phyloP scores from a whole-genome alignment of 2,113 vertebrate species.

The Sclerurus mexicanus region DNA sequence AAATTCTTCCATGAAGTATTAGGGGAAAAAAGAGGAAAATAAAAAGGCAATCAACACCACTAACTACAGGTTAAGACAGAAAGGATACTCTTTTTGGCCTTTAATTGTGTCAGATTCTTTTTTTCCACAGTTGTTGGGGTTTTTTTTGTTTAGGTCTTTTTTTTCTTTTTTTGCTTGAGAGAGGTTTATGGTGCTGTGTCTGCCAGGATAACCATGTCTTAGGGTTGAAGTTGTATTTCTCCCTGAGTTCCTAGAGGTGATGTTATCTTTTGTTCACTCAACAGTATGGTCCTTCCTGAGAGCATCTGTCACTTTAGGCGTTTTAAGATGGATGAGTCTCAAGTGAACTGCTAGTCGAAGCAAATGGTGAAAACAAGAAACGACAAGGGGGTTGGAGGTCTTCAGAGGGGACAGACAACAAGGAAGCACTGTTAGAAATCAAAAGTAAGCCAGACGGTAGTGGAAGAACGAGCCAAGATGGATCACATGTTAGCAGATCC shows the following conservation, averaged over 20 bases:
- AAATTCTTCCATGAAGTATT: neutral
- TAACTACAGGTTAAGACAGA: neutral
- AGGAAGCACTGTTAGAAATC: conserved; percentile 82
- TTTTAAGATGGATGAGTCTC: conserved; percentile 95
- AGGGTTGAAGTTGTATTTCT: conserved; percentile 76
- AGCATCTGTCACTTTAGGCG: conserved; percentile 96
- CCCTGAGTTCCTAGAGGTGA: conserved; percentile 78
- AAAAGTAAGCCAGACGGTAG: conserved; percentile 75
- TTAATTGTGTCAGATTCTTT: conserved; percentile 70
- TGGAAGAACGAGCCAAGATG: conserved; percentile 67
- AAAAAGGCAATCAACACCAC: conserved; percentile 38
- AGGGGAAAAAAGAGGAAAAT: neutral
- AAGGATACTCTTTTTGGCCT: conserved; percentile 62
- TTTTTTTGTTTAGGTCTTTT: neutral
- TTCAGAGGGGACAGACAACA: conserved; percentile 74
- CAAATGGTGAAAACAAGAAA: conserved; percentile 96
- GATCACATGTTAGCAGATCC: conserved; percentile 49
- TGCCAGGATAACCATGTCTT: conserved; percentile 65
- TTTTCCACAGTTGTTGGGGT: conserved; percentile 21
- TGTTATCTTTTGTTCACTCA: conserved; percentile 81
- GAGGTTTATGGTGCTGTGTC: conserved; percentile 78
- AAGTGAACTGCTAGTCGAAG: conserved; percentile 88
- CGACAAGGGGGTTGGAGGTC: conserved; percentile 73
- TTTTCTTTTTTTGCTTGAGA: conserved; percentile 53
- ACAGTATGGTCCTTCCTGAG: conserved; percentile 81